Conservation (phyloP, 2,113 vertebrate genomes). For the Heliornis fulica region DNA sequence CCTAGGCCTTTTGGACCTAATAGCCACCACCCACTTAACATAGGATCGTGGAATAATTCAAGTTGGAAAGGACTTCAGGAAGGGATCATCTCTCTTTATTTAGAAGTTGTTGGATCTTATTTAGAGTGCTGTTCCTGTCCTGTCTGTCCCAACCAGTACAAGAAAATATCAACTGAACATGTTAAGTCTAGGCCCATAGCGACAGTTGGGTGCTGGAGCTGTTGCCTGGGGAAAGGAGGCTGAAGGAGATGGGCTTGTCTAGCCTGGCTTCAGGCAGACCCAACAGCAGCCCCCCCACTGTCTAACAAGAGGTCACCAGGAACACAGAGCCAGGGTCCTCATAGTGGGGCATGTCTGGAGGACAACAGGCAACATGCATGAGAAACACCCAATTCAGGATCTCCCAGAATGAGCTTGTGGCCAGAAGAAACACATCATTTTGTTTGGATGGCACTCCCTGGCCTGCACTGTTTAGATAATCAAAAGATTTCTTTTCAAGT, state of each 20-base stretch:
- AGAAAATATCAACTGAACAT: not conserved
- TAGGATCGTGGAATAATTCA: not conserved
- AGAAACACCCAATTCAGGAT: not conserved
- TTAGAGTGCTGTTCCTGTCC: not conserved
- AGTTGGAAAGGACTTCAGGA: not conserved
- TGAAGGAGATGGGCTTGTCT: not conserved
- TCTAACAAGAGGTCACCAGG: not conserved
- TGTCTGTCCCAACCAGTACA: not conserved
- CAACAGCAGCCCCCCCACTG: not conserved
- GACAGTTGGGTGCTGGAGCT: accelerated
- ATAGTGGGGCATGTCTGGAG: not conserved
- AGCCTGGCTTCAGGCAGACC: not conserved
- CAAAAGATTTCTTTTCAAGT: not conserved
- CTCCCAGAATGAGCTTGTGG: not conserved
- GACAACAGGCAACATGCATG: not conserved
- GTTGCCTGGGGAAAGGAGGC: not conserved
- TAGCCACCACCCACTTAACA: not conserved
- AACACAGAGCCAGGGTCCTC: not conserved
- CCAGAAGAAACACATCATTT: not conserved
- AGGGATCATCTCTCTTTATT: not conserved
- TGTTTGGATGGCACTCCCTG: not conserved
- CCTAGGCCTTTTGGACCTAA: not conserved
- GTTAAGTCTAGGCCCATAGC: not conserved
- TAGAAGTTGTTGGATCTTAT: not conserved
- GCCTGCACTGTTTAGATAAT: not conserved